Conservation (phyloP, 2,113 vertebrate species). For the Leptodactylus fuscus region DNA sequence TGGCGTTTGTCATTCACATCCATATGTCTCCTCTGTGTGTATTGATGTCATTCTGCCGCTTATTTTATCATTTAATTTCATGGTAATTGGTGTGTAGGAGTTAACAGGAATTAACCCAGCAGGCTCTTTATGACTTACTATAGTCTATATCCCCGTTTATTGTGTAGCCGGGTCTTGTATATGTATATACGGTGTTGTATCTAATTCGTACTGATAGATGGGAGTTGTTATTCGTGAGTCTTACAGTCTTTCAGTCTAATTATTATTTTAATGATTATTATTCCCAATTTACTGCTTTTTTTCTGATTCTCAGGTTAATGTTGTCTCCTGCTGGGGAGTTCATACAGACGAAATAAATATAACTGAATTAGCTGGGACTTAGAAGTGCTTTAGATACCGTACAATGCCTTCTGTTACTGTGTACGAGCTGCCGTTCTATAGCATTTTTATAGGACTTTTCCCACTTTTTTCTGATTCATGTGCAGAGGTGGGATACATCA, state of each 20-base stretch:
- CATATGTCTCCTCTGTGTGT: neutral
- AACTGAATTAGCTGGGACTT: neutral
- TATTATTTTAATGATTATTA: neutral
- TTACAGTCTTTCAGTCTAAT: neutral
- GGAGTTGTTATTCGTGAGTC: neutral
- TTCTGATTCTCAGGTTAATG: neutral
- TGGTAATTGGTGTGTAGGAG: slow-evolving; percentile 11
- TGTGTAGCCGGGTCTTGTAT: neutral
- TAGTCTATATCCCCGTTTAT: too few species aligned
- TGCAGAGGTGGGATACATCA: neutral
- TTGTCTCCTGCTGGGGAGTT: neutral
- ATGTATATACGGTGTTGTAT: neutral
- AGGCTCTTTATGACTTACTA: too few species aligned
- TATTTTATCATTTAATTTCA: neutral
- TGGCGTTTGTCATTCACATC: neutral
- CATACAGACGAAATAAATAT: neutral
- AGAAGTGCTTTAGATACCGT: neutral
- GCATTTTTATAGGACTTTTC: neutral
- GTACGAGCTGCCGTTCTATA: neutral
- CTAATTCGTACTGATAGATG: neutral
- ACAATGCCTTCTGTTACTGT: neutral
- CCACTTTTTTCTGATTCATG: neutral
- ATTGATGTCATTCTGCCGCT: neutral
- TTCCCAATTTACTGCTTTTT: neutral
- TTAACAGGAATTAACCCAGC: neutral